Evolutionary conservation across 1,140 invertebrate genomes (phyloP), one percentile per base, ranked within the genome.

Genomic region (Heliothis subflexa): DNA sequence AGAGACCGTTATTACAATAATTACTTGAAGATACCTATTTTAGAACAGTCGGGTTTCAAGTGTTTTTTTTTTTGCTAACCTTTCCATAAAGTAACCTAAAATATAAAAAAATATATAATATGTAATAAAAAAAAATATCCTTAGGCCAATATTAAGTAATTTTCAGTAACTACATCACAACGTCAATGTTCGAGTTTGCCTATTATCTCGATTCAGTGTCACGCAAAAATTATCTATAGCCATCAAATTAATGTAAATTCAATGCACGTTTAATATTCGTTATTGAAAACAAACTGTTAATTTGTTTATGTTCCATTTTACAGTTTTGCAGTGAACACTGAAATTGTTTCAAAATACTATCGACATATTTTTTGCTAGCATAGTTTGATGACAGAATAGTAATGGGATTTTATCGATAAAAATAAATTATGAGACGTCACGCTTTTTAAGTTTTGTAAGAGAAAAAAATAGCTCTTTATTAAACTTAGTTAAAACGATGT

Each of bases 281-380:
- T 28, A 33, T 62, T 62, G 12, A 62, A 62, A 28, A 62, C 59
- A 62, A 62, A 62, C 59, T 5, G 59, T 62, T 40, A 62, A 62
- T 62, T 61, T 13, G 59, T 62, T 40, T n/a, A 25, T 16, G 59
- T 13, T 61, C 11, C 57, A 61, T 33, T 61, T 28, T 62, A 33
- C 28, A 62, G 25, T 59, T 33, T 33, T 40, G 28, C 33, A 62
- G 59, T 16, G 59, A n/a, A 62, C 33, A 33, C 12, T 33, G 13
- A n/a, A 33, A 62, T 40, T 40, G 59, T 40, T 62, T 62, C 13
- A 13, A 9, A 62, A 33, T 62, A 9, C 14, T 40, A 3, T 62
- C 18, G 25, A 59, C 13, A 18, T 59, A 28, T 59, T 59, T 33
- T 54, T 54, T 16, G n/a, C 16, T 16, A 54, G 18, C 52, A 54